These are phyloP conservation scores for Dynastes tityus DNA, from an alignment of 2,888 invertebrate species.

Conservation along the genomic window DNA sequence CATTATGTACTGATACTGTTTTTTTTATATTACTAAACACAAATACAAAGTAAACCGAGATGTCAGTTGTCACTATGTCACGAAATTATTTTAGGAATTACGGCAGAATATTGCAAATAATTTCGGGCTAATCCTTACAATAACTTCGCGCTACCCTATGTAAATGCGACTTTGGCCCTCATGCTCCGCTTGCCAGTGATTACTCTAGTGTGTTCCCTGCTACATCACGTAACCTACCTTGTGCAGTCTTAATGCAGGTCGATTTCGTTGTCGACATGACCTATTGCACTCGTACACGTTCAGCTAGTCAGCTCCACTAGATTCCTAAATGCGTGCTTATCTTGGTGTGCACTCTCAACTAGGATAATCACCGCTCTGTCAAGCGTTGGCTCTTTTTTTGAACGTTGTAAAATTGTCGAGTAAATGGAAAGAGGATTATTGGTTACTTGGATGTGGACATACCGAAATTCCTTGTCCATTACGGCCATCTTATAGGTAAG, in stretches of 20 bases:
- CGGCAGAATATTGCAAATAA: too few species aligned
- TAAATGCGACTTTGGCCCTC: not conserved
- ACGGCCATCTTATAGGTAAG: not conserved
- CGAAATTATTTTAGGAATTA: too few species aligned
- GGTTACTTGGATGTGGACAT: conserved; percentile 16
- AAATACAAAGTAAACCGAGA: too few species aligned
- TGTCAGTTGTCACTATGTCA: too few species aligned
- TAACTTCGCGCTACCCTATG: too few species aligned
- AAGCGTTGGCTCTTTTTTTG: not conserved
- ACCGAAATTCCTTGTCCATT: not conserved
- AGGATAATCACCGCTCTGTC: conserved; percentile 1
- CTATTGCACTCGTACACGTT: conserved; percentile 22
- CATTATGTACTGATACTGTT: too few species aligned
- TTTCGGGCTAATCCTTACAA: too few species aligned
- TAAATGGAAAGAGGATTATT: conserved; percentile 37
- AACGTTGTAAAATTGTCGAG: conserved; percentile 25
- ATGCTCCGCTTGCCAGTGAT: not conserved
- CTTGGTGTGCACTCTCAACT: not conserved
- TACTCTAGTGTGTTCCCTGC: not conserved
- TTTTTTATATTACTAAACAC: too few species aligned
- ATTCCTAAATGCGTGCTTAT: conserved; percentile 17
- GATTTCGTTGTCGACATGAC: conserved; percentile 24
- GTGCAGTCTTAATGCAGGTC: conserved; percentile 40
- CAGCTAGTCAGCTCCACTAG: not conserved
- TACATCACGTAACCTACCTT: not conserved